Evolutionary conservation across 1,140 invertebrate genomes (phyloP).

Genomic region (Wiebesia pumilae): DNA sequence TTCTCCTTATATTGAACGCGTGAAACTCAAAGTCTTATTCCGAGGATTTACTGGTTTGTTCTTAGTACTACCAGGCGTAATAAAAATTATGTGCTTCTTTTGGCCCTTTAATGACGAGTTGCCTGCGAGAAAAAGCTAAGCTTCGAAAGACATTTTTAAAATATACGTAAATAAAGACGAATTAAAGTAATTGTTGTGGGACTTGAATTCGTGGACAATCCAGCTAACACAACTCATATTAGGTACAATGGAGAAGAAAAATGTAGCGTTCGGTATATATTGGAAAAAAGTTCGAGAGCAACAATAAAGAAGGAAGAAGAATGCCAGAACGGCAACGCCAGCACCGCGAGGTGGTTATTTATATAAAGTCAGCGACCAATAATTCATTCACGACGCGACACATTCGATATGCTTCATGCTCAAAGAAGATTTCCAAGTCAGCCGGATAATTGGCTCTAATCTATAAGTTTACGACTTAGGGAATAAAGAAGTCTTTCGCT

Average conservation of each 20-base stretch:
- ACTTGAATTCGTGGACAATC: background rate
- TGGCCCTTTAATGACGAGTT: background rate
- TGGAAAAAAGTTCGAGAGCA: background rate
- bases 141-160: no score
- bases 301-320: background rate
- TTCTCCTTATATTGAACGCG: no score
- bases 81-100: background rate
- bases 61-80: background rate
- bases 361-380: slow-evolving; percentile 34
- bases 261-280: background rate
- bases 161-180: background rate
- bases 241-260: background rate
- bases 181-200: background rate
- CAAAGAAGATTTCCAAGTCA: slow-evolving; percentile 52
- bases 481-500: slow-evolving; percentile 40
- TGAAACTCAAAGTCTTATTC: no score
- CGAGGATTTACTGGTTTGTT: background rate
- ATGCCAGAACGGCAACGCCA: background rate
- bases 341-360: slow-evolving; percentile 18
- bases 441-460: slow-evolving; percentile 53
- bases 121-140: no score
- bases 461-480: slow-evolving; percentile 50
- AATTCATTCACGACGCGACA: slow-evolving; percentile 32
- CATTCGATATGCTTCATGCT: slow-evolving; percentile 46
- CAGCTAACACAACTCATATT: no score